Percentiles rank a stretch among this genome's conserved stretches.
Conservation (phyloP, 2,797 vertebrate genomes). For the Garrulus glandarius region DNA sequence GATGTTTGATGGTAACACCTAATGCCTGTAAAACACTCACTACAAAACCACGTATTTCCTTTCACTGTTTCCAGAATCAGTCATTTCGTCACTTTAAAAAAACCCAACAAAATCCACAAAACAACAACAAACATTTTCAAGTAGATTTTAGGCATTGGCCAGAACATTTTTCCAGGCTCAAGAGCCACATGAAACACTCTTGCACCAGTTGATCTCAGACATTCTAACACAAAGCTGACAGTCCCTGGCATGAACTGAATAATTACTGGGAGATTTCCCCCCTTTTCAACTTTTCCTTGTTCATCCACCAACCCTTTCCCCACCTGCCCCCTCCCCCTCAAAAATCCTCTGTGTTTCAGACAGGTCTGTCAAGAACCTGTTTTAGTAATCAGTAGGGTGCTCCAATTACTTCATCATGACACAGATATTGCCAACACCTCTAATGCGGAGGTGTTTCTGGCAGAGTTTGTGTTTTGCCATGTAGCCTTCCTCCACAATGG, state of each 20-base stretch:
- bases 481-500: neutral
- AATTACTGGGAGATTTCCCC: neutral
- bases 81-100: neutral
- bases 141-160: neutral
- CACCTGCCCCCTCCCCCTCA: neutral
- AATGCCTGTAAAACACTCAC: neutral
- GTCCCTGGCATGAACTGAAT: neutral
- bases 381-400: neutral
- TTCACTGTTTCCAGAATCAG: neutral
- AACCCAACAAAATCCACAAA: neutral
- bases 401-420: neutral
- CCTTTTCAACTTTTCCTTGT: neutral
- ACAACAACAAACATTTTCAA: neutral
- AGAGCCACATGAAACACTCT: neutral
- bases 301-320: neutral
- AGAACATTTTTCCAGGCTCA: rapidly evolving
- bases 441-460: neutral
- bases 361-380: neutral
- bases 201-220: neutral
- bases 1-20: neutral
- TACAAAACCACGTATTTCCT: neutral
- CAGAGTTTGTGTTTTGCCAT: neutral
- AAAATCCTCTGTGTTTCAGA: neutral
- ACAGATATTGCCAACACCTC: neutral
- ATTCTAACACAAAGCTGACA: neutral